Percentiles rank a stretch among this genome's conserved stretches.
Conservation (phyloP, 2,797 vertebrate genomes). For the Phylloscopus collybita region DNA sequence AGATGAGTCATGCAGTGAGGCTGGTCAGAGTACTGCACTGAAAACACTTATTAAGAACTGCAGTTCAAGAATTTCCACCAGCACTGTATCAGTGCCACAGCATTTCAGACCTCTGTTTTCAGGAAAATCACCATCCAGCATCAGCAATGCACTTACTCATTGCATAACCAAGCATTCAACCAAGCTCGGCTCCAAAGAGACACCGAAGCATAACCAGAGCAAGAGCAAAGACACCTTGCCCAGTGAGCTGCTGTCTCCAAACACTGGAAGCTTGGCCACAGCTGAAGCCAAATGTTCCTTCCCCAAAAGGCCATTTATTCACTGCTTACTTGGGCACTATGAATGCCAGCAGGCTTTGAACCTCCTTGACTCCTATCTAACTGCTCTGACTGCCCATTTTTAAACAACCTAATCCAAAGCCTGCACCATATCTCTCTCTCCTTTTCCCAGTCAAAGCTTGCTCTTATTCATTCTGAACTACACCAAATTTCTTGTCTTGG, state of each 20-base stretch:
- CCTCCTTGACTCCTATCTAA: not conserved
- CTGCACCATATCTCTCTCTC: not conserved
- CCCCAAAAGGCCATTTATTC: not conserved
- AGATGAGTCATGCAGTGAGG: not conserved
- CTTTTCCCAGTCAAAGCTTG: not conserved
- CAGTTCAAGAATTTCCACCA: not conserved
- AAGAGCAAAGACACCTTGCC: not conserved
- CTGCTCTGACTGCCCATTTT: not conserved
- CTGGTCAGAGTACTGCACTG: not conserved
- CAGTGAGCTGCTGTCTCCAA: not conserved
- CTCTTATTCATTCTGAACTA: not conserved
- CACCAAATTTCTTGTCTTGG: not conserved
- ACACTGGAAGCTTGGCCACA: fast-evolving
- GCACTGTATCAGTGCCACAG: fast-evolving
- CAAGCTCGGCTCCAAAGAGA: not conserved
- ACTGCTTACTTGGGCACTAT: fast-evolving
- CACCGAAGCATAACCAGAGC: fast-evolving
- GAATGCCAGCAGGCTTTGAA: fast-evolving
- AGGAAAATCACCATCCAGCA: not conserved
- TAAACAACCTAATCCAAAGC: not conserved
- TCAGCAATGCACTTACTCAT: not conserved
- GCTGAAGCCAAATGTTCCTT: not conserved
- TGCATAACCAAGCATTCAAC: not conserved
- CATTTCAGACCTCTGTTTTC: not conserved
- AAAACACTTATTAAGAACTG: not conserved